Conservation (phyloP, 2,888 invertebrate species). For the Palloptera scutellata region DNA sequence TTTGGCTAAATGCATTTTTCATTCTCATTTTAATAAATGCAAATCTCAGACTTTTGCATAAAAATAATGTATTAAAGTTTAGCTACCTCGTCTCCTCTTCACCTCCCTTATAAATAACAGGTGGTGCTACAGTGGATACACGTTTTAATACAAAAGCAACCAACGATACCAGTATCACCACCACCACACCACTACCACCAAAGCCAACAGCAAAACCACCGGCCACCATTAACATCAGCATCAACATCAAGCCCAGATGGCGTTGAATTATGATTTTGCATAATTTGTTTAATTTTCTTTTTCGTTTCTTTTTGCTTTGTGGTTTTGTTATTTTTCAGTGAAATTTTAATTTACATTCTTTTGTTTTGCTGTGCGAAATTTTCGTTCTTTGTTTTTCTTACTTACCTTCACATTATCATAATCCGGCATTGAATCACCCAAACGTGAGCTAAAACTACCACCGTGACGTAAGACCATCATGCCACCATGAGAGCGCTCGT, state of each 20-base stretch:
- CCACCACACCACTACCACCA: no score
- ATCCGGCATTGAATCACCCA: constrained; percentile 68
- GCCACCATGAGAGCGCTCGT: constrained; percentile 69
- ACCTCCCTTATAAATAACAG: no score
- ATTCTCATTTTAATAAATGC: constrained; percentile 3
- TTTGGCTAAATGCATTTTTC: background rate
- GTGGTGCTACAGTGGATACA: no score
- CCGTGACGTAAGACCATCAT: constrained; percentile 68
- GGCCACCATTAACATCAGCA: no score
- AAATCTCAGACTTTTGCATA: background rate
- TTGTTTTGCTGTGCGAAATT: background rate
- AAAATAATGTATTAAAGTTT: background rate
- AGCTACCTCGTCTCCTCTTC: no score
- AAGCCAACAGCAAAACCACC: no score
- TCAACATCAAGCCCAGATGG: constrained; percentile 14
- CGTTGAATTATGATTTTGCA: constrained; percentile 32
- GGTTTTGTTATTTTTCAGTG: background rate
- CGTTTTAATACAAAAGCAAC: no score
- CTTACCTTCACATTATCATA: constrained; percentile 76
- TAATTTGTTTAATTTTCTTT: constrained; percentile 17
- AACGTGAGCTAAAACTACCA: constrained; percentile 66
- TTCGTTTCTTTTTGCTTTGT: background rate
- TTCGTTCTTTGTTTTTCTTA: constrained; percentile 11
- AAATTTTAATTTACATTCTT: background rate
- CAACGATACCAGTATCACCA: no score